Base-by-base conservation (phyloP, 2,113 vertebrate genomes). In the Irena cyanogastra region DNA sequence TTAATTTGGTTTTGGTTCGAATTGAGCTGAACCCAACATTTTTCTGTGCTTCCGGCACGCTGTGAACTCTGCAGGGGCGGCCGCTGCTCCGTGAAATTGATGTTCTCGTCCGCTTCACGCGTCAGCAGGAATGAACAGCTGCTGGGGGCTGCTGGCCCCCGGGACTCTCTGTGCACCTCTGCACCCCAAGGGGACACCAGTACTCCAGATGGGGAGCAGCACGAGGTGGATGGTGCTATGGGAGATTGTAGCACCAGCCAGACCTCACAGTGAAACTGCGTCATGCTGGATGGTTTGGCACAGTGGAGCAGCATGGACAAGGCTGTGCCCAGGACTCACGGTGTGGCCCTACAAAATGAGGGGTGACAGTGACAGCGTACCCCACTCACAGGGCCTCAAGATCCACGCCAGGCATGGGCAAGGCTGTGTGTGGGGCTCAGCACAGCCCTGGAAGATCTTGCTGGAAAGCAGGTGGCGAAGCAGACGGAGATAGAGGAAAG, bases 1-100 rank as follows among this genome's bases (percentile, higher is more conserved):
- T 90, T 83, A 89, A 90, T 95, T 93, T 88, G 96, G 88, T 90
- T 94, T 97, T 4, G 64, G 78, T 97, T 95, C 71, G 79, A 93
- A 93, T 85, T n/a, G 20, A 88, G 88, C 88, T 90, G 86, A 97
- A 90, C 85, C 83, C 83, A 93, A 92, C 89, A 54, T 94, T 95
- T 86, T 94, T 80, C 86, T 74, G 35, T 27, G 76, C 76, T 97
- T 96, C 96, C 92, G 68, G 94, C 92, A 66, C 1, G 1, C 91
- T 70, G 90, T 14, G 3, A 77, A 85, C 89, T 89, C 96, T 75
- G 90, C 89, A 94, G 95, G 64, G 89, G 90, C 59, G 54, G 88
- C 92, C 10, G 54, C 94, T 81, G 92, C 96, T 88, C 94, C 94
- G 54, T 97, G 96, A 97, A 97, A 97, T 97, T 90, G 94, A 96